Percentiles rank a stretch among this genome's conserved stretches.
Evolutionary conservation across 2,797 vertebrate species (phyloP).

Genomic region (Synaphobranchus kaupii): DNA sequence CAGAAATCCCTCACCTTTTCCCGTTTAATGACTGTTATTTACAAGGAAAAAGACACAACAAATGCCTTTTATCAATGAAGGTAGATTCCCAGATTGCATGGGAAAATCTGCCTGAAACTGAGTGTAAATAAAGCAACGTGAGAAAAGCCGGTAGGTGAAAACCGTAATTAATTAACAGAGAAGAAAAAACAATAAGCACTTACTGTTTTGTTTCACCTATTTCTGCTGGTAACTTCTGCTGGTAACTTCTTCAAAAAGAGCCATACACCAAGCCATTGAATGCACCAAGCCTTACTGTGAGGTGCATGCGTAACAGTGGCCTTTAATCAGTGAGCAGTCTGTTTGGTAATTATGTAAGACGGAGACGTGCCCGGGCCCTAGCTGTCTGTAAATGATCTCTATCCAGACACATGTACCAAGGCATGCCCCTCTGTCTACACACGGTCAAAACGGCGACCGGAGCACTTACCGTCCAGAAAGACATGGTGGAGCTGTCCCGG

Average conservation of each 20-base stretch:
- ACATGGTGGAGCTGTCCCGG: constrained; percentile 62
- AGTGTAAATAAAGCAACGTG: background rate
- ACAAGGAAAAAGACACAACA: background rate
- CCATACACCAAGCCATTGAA: background rate
- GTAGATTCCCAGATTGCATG: background rate
- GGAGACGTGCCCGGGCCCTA: background rate
- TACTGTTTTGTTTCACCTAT: background rate
- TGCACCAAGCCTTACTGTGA: background rate
- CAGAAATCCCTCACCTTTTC: background rate
- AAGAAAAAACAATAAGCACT: background rate
- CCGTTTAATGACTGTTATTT: background rate
- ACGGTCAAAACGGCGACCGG: constrained; percentile 39
- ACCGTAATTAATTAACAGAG: background rate
- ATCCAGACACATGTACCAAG: background rate
- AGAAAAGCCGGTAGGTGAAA: background rate
- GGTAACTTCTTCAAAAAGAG: background rate
- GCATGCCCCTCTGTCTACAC: constrained; percentile 32
- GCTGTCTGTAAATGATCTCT: background rate
- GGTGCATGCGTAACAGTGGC: background rate
- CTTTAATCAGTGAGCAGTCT: background rate
- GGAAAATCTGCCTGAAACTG: background rate
- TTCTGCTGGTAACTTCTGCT: background rate
- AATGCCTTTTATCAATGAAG: background rate
- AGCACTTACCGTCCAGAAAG: constrained; percentile 75
- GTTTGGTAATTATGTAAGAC: background rate